Conservation (phyloP, 1,140 invertebrate species). For the Penaeus chinensis region DNA sequence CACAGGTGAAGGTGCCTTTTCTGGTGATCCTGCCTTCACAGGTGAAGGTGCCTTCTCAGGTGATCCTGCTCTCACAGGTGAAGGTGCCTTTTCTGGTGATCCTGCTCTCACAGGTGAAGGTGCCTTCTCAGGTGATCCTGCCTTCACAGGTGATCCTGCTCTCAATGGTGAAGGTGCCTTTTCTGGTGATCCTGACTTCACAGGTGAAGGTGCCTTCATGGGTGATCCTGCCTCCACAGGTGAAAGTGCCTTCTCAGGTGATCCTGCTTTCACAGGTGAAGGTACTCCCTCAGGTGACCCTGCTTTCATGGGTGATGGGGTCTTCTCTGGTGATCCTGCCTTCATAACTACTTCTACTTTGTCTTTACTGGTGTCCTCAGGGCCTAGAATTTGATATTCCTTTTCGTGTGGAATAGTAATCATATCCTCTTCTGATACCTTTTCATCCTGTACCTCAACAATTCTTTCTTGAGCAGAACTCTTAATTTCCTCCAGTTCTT, state of each 20-base stretch:
- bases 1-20: neutral
- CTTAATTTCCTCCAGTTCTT: constrained; percentile 66
- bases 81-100: constrained; percentile 36
- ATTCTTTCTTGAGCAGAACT: constrained; percentile 58
- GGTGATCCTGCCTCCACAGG: constrained; percentile 62
- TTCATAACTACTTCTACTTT: no score
- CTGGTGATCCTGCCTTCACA: neutral
- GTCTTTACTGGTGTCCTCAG: no score
- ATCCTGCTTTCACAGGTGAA: constrained; percentile 21
- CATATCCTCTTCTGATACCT: constrained; percentile 2
- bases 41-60: neutral
- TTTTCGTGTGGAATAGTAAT: neutral
- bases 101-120: neutral
- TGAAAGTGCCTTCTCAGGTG: constrained; percentile 31
- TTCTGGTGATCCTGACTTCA: neutral
- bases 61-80: constrained; percentile 62
- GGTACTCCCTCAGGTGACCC: constrained; percentile 56
- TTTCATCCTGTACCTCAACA: constrained; percentile 26
- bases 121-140: neutral
- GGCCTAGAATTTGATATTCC: constrained; percentile 1
- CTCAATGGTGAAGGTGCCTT: neutral
- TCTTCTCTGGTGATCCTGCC: constrained; percentile 29
- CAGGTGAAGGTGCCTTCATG: neutral
- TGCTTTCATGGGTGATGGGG: constrained; percentile 38
- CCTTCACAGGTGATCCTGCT: neutral